Evolutionary conservation across 2,888 invertebrate species (phyloP), one percentile per base, ranked within the genome.

Genomic region (Drosophila bunnanda): DNA sequence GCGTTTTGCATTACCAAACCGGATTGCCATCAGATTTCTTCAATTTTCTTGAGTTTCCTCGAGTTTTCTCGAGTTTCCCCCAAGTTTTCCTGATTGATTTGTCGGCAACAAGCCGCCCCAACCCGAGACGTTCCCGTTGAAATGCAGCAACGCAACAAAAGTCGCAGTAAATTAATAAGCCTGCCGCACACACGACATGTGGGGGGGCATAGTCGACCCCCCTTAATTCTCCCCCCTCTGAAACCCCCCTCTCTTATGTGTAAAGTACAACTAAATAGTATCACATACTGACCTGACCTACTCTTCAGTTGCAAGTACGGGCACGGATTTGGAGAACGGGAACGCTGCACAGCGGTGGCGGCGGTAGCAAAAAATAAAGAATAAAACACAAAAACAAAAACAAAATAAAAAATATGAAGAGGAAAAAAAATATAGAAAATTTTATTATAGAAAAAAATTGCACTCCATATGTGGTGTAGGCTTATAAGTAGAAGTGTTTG

Each of bases 211-310:
- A n/a, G n/a, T n/a, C n/a, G n/a, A n/a, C n/a, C n/a, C n/a, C n/a
- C n/a, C n/a, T n/a, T n/a, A n/a, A n/a, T n/a, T 34, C 4, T 10
- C 6, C 34, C 38, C 38, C 17, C 17, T 36, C 25, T n/a, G n/a
- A n/a, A n/a, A n/a, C n/a, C 39, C 25, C 17, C 7, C 32, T 36
- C 39, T 20, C 43, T 22, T 72, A 81, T 55, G 50, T 52, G 50
- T 34, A 52, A 52, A 34, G 50, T 52, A 52, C 22, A 50, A 44
- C 75, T 75, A 70, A 64, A 76, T 75, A 82, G 73, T 84, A 79
- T 75, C 75, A 76, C 70, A 81, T 77, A 85, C 85, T 85, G 87
- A 85, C 85, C 85, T 85, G 85, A 89, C 89, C 85, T 89, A 85
- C 85, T 85, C 76, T 87, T 86, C 84, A 73, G 75, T 71, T 76